Base-by-base conservation (phyloP, 2,888 invertebrate genomes). In the Drosophila ustulata region DNA sequence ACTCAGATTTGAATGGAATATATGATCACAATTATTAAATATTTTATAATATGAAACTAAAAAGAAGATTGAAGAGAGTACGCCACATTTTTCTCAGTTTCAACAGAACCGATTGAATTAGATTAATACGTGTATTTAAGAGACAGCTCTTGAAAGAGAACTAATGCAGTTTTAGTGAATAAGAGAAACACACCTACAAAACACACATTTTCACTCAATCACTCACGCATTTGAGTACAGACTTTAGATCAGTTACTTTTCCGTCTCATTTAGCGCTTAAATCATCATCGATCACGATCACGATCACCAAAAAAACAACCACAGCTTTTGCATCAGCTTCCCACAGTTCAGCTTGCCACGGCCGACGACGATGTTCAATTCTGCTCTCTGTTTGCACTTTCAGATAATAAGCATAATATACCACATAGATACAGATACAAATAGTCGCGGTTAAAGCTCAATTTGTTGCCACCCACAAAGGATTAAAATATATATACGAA, bases 401-500 rank as follows among this genome's bases (percentile, higher is more conserved):
- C 85, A 86, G 85, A 86, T 86, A 89, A 86, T 86, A 87, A 88
- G 71, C 85, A 76, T 80, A 76, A 70, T 78, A 67, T 59, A 76
- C 64, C 32, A 72, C 64, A 59, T 76, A 76, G 75, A 75, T 70
- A 64, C 75, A 78, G 57, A 66, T 77, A 78, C 50, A 52, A 50
- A 37, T 66, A 69, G 50, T 66, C 50, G 72, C 66, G 71, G 68
- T 69, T 73, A 69, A 69, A 68, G 45, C 71, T 71, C 52, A 70
- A 50, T 26, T 51, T 52, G 50, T 52, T 9, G 39, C 39, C 39
- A 13, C 7, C 3, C 4, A 34, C 11, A 34, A 34, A 37, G 37
- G 37, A 37, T 37, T n/a, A 37, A 28, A 67, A 74, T 43, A 58
- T 11, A 55, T 4, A 13, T 25, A 55, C 26, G 32, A 8, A 61